phyloP scores from a whole-genome alignment of 2,888 invertebrate genomes.

The Galeopsomyia nigrocyanea region DNA sequence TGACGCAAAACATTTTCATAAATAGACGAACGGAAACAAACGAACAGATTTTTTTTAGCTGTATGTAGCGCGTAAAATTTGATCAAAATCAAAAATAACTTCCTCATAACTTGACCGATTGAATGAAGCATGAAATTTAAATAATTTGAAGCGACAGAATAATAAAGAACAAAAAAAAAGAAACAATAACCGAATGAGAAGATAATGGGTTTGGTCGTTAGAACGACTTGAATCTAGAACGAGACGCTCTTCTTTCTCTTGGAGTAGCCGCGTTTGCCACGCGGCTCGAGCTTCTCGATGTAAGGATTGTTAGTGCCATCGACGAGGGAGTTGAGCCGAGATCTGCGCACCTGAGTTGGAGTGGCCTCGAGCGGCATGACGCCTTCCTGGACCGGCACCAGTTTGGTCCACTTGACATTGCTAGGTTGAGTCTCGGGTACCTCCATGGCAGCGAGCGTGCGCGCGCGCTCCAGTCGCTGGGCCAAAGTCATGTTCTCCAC shows the following conservation, averaged over 20 bases:
- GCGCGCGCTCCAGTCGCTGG: constrained; percentile 56
- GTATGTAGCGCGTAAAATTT: too few relatives aligned
- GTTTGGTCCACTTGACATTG: constrained; percentile 55
- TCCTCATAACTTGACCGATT: too few relatives aligned
- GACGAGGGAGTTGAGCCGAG: constrained; percentile 56
- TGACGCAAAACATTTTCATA: too few relatives aligned
- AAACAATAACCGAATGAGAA: too few relatives aligned
- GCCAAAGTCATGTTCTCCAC: constrained; percentile 53
- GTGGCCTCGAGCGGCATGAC: constrained; percentile 36
- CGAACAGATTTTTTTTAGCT: too few relatives aligned
- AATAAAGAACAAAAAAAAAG: too few relatives aligned
- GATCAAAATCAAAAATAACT: too few relatives aligned
- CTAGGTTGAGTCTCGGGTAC: constrained; percentile 47
- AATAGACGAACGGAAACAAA: too few relatives aligned
- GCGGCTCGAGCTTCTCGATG: constrained; percentile 47
- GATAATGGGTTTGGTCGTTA: too few relatives aligned
- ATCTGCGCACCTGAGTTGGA: constrained; percentile 43
- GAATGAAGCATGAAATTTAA: too few relatives aligned
- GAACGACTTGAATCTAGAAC: constrained; percentile 52
- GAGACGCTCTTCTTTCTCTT: constrained; percentile 64
- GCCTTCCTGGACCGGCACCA: constrained; percentile 36
- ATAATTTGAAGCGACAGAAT: too few relatives aligned
- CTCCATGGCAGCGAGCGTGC: constrained; percentile 54
- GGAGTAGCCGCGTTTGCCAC: constrained; percentile 55
- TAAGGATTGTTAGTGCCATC: constrained; percentile 48